Evolutionary conservation across 1,140 invertebrate genomes (phyloP).

Genomic region (Laodelphax striatellus): DNA sequence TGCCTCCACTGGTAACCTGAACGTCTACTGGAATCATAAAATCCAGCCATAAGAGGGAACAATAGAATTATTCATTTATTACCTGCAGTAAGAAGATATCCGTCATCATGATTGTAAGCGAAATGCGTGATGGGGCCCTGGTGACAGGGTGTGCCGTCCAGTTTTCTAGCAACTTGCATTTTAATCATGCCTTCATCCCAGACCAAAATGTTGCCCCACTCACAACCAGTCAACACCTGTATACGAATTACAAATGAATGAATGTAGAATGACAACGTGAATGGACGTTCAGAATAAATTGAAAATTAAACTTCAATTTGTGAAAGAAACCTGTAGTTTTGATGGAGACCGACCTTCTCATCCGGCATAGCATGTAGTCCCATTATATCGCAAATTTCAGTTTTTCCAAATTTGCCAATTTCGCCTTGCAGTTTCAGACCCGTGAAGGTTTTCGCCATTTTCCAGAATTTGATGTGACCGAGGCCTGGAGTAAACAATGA

Average conservation of each 20-base stretch:
- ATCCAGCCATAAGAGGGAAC: too few species aligned
- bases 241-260: too few species aligned
- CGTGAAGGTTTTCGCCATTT: conserved; percentile 80
- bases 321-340: too few species aligned
- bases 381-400: conserved; percentile 77
- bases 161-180: conserved; percentile 56
- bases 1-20: too few species aligned
- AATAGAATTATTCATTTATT: too few species aligned
- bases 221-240: conserved; percentile 67
- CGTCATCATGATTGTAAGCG: conserved; percentile 44
- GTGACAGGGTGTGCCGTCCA: conserved; percentile 57
- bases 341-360: conserved; percentile 56
- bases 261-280: too few species aligned
- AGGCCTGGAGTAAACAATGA: conserved; percentile 32
- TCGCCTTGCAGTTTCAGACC: conserved; percentile 78
- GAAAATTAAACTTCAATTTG: too few species aligned
- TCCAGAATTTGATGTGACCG: conserved; percentile 87
- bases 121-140: conserved; percentile 60
- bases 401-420: conserved; percentile 78
- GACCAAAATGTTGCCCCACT: conserved; percentile 83
- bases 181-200: conserved; percentile 84
- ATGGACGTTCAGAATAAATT: too few species aligned
- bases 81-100: conserved; percentile 46
- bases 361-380: conserved; percentile 73
- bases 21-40: too few species aligned